These are phyloP conservation scores for Lasioglossum vierecki DNA, from an alignment of 2,888 invertebrate genomes.

Conservation along the genomic window DNA sequence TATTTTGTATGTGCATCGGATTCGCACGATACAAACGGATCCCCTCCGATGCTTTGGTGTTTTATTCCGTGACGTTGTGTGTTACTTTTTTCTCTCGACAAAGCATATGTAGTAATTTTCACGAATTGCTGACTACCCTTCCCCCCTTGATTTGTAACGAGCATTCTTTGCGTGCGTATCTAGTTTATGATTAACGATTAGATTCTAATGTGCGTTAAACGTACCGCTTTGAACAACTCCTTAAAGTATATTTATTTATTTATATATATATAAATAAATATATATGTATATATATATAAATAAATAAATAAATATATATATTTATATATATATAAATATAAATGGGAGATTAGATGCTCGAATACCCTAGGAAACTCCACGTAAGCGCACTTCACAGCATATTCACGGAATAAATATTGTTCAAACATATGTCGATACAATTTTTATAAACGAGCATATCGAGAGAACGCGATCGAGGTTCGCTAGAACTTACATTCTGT, in stretches of 20 bases:
- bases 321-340: slow-evolving; percentile 7
- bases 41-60: slow-evolving; percentile 30
- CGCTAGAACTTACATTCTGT: slow-evolving; percentile 22
- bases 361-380: slow-evolving; percentile 26
- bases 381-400: slow-evolving; percentile 27
- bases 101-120: slow-evolving; percentile 18
- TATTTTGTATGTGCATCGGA: slow-evolving; percentile 21
- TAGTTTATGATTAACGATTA: slow-evolving; percentile 34
- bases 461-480: slow-evolving; percentile 18
- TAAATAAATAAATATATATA: slow-evolving; percentile 18
- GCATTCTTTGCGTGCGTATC: slow-evolving; percentile 44
- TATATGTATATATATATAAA: slow-evolving; percentile 24
- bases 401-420: slow-evolving; percentile 47
- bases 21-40: slow-evolving; percentile 19
- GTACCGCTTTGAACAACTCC: slow-evolving; percentile 33
- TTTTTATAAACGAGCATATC: slow-evolving; percentile 45
- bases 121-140: slow-evolving; percentile 30
- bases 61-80: slow-evolving; percentile 54
- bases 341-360: slow-evolving; percentile 29
- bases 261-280: background rate
- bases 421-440: slow-evolving; percentile 38
- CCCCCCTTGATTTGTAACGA: slow-evolving; percentile 34
- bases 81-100: slow-evolving; percentile 42
- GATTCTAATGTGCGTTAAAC: slow-evolving; percentile 32
- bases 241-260: slow-evolving; percentile 4